phyloP scores from a whole-genome alignment of 2,888 invertebrate species.

The Odontocolon sp. region DNA sequence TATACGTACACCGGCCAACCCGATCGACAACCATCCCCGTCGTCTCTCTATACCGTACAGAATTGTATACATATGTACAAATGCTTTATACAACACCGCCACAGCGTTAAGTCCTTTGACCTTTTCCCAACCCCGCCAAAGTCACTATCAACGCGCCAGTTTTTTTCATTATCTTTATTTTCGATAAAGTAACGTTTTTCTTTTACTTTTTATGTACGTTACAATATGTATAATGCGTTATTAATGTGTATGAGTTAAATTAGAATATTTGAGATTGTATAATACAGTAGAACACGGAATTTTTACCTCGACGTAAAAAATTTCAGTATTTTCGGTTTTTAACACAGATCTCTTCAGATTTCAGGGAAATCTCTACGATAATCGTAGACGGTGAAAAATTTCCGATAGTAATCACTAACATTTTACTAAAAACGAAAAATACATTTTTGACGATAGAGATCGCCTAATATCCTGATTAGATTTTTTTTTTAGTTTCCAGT shows the following conservation, averaged over 20 bases:
- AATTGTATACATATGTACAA: not conserved
- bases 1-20: too few species aligned
- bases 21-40: conserved; percentile 11
- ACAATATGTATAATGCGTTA: not conserved
- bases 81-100: not conserved
- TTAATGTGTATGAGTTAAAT: not conserved
- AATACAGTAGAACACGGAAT: too few species aligned
- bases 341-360: too few species aligned
- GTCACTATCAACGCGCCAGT: conserved; percentile 20
- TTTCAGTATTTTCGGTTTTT: too few species aligned
- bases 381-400: too few species aligned
- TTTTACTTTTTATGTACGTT: not conserved
- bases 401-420: too few species aligned
- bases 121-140: conserved; percentile 35
- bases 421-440: too few species aligned
- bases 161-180: not conserved
- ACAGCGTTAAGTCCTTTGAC: conserved; percentile 37
- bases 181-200: not conserved
- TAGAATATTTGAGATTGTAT: not conserved
- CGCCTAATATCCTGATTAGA: too few species aligned
- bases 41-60: not conserved
- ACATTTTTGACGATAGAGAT: too few species aligned
- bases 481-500: too few species aligned
- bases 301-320: too few species aligned
- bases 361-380: too few species aligned